Evolutionary conservation across 64 coral and sea anemone species (phyloP).

Genomic region (Dendrophyllia cribrosa): DNA sequence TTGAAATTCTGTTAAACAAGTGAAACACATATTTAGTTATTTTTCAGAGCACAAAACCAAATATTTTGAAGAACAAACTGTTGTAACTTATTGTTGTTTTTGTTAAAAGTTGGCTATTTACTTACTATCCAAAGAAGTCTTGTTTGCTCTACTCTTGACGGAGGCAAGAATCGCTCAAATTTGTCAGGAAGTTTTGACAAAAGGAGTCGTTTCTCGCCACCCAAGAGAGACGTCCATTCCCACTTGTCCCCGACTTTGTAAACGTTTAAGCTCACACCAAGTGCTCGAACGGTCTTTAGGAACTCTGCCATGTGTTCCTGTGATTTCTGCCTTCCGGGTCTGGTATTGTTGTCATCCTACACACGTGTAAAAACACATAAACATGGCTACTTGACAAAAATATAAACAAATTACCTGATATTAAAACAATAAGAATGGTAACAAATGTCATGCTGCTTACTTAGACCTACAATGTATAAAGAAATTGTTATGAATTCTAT

Average conservation of each 20-base stretch:
- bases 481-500: background rate
- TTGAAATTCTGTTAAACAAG: slow-evolving; percentile 4
- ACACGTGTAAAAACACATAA: no score
- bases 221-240: slow-evolving; percentile 39
- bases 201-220: slow-evolving; percentile 18
- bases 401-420: no score
- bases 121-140: slow-evolving; percentile 7
- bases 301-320: slow-evolving; percentile 37
- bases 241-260: slow-evolving; percentile 41
- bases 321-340: background rate
- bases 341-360: slow-evolving; percentile 14
- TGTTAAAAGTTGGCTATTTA: background rate
- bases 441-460: background rate
- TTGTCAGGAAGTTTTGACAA: background rate
- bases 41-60: background rate
- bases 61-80: slow-evolving; percentile 19
- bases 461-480: background rate
- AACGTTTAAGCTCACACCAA: slow-evolving; percentile 6
- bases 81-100: no score
- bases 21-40: background rate
- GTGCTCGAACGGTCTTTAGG: background rate
- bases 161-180: slow-evolving; percentile 18
- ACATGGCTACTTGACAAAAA: no score
- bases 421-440: background rate
- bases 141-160: background rate